A percentile compares a stretch with the other conserved stretches of the same genome.
These are phyloP conservation scores for Vanessa tameamea DNA, from an alignment of 1,140 invertebrate genomes.

Conservation along the genomic window DNA sequence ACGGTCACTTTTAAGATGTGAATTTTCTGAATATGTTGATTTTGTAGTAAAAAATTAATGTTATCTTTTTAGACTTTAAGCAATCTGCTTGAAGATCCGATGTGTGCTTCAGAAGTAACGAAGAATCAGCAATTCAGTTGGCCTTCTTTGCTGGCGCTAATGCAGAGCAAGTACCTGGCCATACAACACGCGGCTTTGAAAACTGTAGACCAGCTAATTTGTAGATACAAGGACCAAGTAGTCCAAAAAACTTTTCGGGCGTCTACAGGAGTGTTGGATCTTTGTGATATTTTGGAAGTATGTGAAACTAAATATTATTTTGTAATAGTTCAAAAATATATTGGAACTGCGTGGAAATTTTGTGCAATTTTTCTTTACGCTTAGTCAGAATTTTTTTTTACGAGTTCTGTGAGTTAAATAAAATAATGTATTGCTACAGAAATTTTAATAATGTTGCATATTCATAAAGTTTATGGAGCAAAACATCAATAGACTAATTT, in stretches of 20 bases:
- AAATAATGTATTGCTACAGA: too few species aligned
- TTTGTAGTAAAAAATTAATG: neutral
- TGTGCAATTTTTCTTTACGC: too few species aligned
- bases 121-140: conserved; percentile 73
- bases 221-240: conserved; percentile 64
- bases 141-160: conserved; percentile 62
- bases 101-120: conserved; percentile 72
- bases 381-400: too few species aligned
- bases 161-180: conserved; percentile 70
- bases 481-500: neutral
- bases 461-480: too few species aligned
- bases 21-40: too few species aligned
- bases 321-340: neutral
- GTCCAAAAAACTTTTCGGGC: conserved; percentile 69
- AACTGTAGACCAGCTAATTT: conserved; percentile 69
- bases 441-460: too few species aligned
- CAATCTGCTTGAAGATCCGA: conserved; percentile 65
- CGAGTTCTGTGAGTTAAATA: too few species aligned
- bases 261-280: conserved; percentile 68
- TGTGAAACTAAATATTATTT: conserved; percentile 18
- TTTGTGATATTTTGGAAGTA: conserved; percentile 76
- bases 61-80: conserved; percentile 56
- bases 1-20: too few species aligned
- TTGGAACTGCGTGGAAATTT: too few species aligned
- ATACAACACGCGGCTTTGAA: conserved; percentile 67